Evolutionary conservation across 2,797 vertebrate species (phyloP).

Genomic region (Darevskia mixta): DNA sequence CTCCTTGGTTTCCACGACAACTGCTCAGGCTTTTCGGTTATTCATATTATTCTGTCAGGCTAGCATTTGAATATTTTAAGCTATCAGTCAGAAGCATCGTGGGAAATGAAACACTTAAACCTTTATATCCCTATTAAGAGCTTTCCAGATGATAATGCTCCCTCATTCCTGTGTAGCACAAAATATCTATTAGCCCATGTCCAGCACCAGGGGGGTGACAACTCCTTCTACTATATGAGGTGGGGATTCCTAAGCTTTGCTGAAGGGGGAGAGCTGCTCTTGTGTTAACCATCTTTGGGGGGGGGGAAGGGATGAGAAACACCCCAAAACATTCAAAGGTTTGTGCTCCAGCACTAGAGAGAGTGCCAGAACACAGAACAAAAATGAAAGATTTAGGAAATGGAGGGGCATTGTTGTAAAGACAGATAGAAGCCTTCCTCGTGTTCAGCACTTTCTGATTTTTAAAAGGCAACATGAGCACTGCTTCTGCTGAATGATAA

Average conservation of each 20-base stretch:
- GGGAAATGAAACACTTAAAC: not conserved
- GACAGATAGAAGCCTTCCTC: not conserved
- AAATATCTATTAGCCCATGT: not conserved
- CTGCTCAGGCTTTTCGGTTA: constrained; percentile 22
- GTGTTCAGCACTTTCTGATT: not conserved
- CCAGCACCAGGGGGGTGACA: not conserved
- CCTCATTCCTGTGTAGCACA: no score
- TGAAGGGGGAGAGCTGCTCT: not conserved
- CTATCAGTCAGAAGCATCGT: not conserved
- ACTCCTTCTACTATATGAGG: no score
- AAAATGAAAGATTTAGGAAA: not conserved
- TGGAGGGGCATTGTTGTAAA: not conserved
- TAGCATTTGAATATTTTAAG: constrained; percentile 16
- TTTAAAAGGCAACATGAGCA: not conserved
- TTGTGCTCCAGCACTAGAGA: not conserved
- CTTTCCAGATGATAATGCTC: not conserved
- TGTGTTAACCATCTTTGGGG: not conserved
- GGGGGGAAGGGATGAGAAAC: not conserved
- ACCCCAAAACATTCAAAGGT: not conserved
- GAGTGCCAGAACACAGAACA: not conserved
- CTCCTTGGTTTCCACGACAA: constrained; percentile 21
- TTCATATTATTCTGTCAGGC: constrained; percentile 36
- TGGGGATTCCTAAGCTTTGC: no score
- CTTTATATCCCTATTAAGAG: not conserved
- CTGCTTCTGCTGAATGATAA: no score